These are phyloP conservation scores for Polylopha cassiicola DNA, from an alignment of 2,888 invertebrate genomes.

Conservation along the genomic window DNA sequence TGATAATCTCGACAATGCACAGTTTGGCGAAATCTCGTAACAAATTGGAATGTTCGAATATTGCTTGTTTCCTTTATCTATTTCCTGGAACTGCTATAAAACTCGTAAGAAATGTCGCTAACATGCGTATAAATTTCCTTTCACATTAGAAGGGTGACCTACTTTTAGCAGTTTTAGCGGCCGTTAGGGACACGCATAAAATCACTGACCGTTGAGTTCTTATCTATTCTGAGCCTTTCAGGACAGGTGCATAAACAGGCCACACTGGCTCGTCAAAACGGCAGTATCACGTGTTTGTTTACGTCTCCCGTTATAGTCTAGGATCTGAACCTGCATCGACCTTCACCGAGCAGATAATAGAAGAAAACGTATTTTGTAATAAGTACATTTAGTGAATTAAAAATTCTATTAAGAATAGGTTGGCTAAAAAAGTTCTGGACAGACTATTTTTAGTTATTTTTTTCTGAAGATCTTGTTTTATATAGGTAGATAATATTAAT, in stretches of 20 bases:
- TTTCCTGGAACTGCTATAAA: constrained; percentile 14
- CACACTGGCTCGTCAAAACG: constrained; percentile 14
- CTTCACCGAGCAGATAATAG: no score
- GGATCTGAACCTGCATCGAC: no score
- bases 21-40: neutral
- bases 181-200: constrained; percentile 19
- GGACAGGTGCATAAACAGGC: constrained; percentile 20
- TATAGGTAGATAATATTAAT: no score
- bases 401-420: no score
- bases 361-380: no score
- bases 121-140: constrained; percentile 5
- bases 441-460: no score
- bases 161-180: constrained; percentile 5
- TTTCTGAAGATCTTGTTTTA: no score
- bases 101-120: constrained; percentile 7
- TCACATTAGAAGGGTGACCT: constrained; percentile 18
- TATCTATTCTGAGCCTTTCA: constrained; percentile 19
- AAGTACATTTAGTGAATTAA: no score
- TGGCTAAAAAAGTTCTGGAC: no score
- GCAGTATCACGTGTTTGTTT: constrained; percentile 6
- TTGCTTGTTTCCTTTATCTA: constrained; percentile 1
- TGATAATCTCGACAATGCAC: constrained; percentile 16
- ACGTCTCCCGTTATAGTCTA: constrained; percentile 1
- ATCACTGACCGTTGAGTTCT: constrained; percentile 15
- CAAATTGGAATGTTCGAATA: neutral